Evolutionary conservation across 2,113 vertebrate species (phyloP).

Genomic region (Phyllostomus hastatus): DNA sequence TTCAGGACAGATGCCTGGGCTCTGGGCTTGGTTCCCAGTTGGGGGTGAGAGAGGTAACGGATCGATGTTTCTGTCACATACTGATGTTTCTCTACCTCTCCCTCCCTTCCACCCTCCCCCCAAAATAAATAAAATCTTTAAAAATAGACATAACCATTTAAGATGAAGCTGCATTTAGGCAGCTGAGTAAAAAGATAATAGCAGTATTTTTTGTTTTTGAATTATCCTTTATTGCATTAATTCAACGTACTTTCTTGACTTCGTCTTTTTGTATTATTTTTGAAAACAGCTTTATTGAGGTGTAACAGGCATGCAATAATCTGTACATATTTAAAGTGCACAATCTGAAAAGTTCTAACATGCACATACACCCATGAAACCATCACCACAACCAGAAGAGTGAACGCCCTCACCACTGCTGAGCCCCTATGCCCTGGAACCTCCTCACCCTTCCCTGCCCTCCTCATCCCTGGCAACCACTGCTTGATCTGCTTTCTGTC

Average conservation of each 20-base stretch:
- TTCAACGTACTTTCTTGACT: neutral
- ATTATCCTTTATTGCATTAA: slow-evolving; percentile 13
- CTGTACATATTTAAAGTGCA: neutral
- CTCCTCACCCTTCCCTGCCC: neutral
- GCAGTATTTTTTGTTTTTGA: neutral
- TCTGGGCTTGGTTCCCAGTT: no score
- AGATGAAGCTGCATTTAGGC: neutral
- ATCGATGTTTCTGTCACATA: no score
- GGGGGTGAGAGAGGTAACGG: no score
- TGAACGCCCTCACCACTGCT: neutral
- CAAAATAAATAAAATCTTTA: no score
- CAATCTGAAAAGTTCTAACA: neutral
- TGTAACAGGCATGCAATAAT: neutral
- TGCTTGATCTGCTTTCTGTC: neutral
- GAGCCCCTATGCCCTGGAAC: neutral
- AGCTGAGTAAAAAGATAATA: neutral
- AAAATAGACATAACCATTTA: neutral
- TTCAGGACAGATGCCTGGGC: no score
- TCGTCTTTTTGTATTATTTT: neutral
- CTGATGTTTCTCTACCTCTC: no score
- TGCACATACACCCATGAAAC: neutral
- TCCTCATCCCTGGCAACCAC: neutral
- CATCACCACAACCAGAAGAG: neutral
- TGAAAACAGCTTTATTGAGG: neutral
- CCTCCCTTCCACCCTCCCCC: no score